Base-by-base conservation (phyloP, 2,888 invertebrate species). In the Drosophila meridiana region DNA sequence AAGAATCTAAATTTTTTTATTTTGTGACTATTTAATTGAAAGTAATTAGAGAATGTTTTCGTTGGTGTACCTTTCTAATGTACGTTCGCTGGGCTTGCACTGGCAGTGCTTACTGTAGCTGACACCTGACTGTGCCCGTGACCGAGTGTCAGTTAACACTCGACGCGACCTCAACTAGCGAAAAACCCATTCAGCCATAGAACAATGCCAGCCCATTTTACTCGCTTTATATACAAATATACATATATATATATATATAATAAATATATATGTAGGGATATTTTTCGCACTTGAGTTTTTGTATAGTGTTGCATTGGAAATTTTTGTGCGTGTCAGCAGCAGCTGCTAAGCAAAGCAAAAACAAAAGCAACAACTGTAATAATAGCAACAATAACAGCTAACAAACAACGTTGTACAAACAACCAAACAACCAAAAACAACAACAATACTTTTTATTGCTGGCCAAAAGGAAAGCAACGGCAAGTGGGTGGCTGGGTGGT, bases 301-400 rank as follows among this genome's bases (percentile, higher is more conserved):
- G 53, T 61, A 4, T 66, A 55, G 53, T 79, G 71, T 72, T 85
- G 85, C 85, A 87, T 83, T 87, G 76, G 64, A 76, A 50, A 76
- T 69, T 81, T 85, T 80, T 36, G 82, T 89, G 89, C 84, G 87
- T 89, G 89, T 85, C 85, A 85, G 89, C 84, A 89, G 69, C 84
- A 79, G 82, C 87, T 83, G 86, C 53, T 78, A 73, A 80, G 69
- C 75, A 82, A 43, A 52, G 50, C 59, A 71, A 59, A 43, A 69
- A 57, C 76, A 76, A 59, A 70, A 76, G 71, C 67, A 78, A 76
- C 74, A 88, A 75, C 69, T 83, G 76, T 81, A 89, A 85, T 78
- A 89, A 86, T 72, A 73, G 73, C 89, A 81, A 85, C 71, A 84
- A 67, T 71, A 79, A 62, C 66, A 63, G 53, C 58, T 26, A 72